Base-by-base conservation (phyloP, 2,888 invertebrate species). In the Caenorhabditis sp. region DNA sequence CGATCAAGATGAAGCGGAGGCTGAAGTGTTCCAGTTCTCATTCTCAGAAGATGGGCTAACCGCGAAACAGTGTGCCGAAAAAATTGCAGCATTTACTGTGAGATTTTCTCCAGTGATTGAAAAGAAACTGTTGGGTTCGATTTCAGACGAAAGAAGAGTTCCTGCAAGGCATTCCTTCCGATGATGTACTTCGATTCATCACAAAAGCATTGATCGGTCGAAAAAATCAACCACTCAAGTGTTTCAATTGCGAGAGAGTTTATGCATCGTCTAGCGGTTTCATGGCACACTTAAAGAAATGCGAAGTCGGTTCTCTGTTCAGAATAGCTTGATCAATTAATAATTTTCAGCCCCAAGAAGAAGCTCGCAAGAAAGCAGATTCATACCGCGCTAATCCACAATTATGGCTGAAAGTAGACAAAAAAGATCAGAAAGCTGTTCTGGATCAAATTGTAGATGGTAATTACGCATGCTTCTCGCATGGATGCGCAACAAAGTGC, bases 111-210 rank as follows among this genome's bases (percentile, higher is more conserved):
- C n/a, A n/a, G n/a, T 26, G 1, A 51, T 32, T 50, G 13, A 24
- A 24, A 22, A n/a, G n/a, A n/a, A n/a, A n/a, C n/a, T n/a, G n/a
- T n/a, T n/a, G n/a, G n/a, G n/a, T n/a, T n/a, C n/a, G n/a, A 9
- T 67, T 76, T 40, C 72, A 76, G 76, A 67, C 67, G 13, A 76
- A 58, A 44, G 74, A 65, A 26, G 50, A 65, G 22, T 65, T 65
- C 13, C 20, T 65, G n/a, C 32, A 50, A n/a, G 6, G 13, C 15
- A 32, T 76, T 0, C 53, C 51, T 11, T n/a, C 22, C 0, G 67
- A 61, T 24, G 76, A 76, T 15, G 18, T 32, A 0, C 18, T n/a
- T 0, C 13, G 40, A 24, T 76, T 76, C 24, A 6, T 61, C 2
- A 35, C 61, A 20, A 71, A 68, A 71, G 64, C 53, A 0, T 11